phyloP scores from a whole-genome alignment of 2,888 invertebrate species.

The Andrena minutula region DNA sequence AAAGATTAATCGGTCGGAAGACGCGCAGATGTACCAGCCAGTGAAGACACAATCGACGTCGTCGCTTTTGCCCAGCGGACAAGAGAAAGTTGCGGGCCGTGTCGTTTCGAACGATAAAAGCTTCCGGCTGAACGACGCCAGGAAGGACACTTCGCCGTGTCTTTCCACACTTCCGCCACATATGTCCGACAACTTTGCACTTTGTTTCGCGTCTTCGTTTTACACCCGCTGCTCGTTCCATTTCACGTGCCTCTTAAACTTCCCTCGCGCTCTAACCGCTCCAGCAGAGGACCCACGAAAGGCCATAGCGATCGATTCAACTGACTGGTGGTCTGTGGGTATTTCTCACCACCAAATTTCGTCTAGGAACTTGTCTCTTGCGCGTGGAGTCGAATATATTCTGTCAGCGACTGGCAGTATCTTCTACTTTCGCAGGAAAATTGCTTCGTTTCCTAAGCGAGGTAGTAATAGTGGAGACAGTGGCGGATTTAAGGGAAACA shows the following conservation, averaged over 20 bases:
- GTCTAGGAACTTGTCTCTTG: neutral
- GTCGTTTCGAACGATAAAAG: conserved; percentile 70
- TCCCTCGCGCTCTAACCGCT: conserved; percentile 23
- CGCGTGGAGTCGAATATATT: neutral
- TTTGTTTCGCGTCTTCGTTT: conserved; percentile 60
- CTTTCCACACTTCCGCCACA: conserved; percentile 62
- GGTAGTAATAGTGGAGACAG: too few relatives aligned
- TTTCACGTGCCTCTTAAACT: conserved; percentile 50
- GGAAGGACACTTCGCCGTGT: conserved; percentile 55
- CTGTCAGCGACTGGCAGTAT: neutral
- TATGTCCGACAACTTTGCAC: conserved; percentile 72
- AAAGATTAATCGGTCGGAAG: conserved; percentile 61
- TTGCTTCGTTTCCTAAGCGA: too few relatives aligned
- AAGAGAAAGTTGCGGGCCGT: conserved; percentile 65
- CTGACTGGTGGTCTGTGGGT: neutral
- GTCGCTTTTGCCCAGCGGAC: conserved; percentile 50
- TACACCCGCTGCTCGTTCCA: conserved; percentile 34
- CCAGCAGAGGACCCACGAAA: neutral
- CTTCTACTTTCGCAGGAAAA: too few relatives aligned
- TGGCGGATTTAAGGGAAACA: too few relatives aligned
- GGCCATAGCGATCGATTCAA: conserved; percentile 27
- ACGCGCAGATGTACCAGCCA: conserved; percentile 27
- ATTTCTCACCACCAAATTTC: neutral
- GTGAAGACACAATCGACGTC: conserved; percentile 57
- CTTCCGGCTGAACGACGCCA: conserved; percentile 61